Evolutionary conservation across 2,797 vertebrate genomes (phyloP).

Genomic region (Ficedula albicollis): DNA sequence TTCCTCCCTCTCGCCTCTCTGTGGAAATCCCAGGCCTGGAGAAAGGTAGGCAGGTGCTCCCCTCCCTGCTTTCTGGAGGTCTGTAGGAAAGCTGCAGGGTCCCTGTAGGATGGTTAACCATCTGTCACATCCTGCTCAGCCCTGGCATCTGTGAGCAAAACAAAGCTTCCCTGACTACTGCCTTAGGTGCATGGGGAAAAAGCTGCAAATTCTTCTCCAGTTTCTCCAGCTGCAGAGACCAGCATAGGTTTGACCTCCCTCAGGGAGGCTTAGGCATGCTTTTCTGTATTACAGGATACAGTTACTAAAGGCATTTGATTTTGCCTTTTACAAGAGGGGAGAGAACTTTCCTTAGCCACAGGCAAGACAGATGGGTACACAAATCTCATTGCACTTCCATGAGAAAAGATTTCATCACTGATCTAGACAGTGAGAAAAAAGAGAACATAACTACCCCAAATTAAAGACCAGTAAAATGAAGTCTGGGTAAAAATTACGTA

Average conservation of each 20-base stretch:
- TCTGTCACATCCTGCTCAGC: neutral
- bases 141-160: neutral
- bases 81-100: neutral
- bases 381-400: neutral
- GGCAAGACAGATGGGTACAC: conserved; percentile 5
- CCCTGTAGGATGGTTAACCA: neutral
- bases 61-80: neutral
- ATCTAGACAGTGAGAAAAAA: neutral
- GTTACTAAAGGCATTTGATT: conserved; percentile 2
- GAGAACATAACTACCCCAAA: neutral
- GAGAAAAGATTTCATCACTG: neutral
- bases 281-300: neutral
- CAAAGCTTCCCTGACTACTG: neutral
- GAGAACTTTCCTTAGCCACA: neutral
- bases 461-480: neutral
- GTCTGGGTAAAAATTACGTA: neutral
- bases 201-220: conserved; percentile 27
- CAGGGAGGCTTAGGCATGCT: neutral
- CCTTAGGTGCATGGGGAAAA: neutral
- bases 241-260: conserved; percentile 21
- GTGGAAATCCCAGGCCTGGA: conserved; percentile 94
- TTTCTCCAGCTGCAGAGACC: conserved; percentile 57
- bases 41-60: conserved; percentile 84
- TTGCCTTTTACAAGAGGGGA: conserved; percentile 1
- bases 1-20: conserved; percentile 92